These are phyloP conservation scores for Lasioglossum pauxillum DNA, from an alignment of 2,888 invertebrate genomes.

Conservation along the genomic window DNA sequence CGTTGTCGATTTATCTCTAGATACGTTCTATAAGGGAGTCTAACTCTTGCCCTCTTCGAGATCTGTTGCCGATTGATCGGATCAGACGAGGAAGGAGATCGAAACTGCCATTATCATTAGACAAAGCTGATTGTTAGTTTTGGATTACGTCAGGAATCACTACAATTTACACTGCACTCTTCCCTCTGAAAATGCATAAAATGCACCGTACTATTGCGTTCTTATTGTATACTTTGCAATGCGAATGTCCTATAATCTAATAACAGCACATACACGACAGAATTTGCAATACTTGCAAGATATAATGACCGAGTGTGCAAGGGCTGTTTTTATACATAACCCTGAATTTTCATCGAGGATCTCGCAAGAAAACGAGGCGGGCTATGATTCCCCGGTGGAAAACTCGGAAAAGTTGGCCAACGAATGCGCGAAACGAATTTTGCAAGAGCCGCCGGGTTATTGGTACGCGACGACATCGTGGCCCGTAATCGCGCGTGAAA, in stretches of 20 bases:
- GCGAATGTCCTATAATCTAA: background rate
- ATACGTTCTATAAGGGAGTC: background rate
- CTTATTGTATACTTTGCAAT: background rate
- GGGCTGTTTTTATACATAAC: background rate
- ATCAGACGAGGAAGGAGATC: background rate
- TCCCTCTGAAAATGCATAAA: background rate
- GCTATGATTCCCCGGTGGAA: background rate
- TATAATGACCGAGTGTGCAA: background rate
- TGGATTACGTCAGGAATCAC: too few relatives aligned
- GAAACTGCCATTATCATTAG: background rate
- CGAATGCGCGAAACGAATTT: constrained; percentile 43
- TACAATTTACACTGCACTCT: too few relatives aligned
- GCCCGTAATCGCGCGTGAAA: constrained; percentile 73
- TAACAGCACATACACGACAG: background rate
- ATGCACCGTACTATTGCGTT: background rate
- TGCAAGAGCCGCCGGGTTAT: constrained; percentile 33
- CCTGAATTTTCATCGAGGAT: background rate
- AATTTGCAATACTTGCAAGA: background rate
- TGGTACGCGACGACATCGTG: constrained; percentile 30
- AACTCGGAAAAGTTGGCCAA: constrained; percentile 39
- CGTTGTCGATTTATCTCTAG: background rate
- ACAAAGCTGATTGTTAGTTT: too few relatives aligned
- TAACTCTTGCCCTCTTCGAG: background rate
- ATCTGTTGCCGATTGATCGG: background rate
- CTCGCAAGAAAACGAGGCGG: background rate